These are phyloP conservation scores for Rhimphoctona megacephalus DNA, from an alignment of 2,888 invertebrate genomes.

Conservation along the genomic window DNA sequence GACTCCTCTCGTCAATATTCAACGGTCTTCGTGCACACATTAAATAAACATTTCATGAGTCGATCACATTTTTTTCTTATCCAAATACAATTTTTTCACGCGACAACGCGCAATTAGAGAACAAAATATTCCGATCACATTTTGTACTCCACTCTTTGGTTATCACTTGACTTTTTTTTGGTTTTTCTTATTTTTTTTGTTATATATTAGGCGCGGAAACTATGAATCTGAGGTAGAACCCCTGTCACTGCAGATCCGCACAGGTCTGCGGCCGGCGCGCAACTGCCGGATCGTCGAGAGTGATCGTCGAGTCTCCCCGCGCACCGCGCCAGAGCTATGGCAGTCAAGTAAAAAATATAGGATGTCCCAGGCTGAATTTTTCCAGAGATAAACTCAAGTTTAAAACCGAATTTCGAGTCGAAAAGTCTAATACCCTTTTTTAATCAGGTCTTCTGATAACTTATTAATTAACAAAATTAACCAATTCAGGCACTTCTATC, in stretches of 20 bases:
- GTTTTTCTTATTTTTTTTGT: not conserved
- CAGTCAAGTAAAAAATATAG: slow-evolving; percentile 29
- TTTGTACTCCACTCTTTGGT: not conserved
- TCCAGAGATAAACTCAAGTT: not conserved
- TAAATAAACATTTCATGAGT: too few relatives aligned
- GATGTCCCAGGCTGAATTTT: not conserved
- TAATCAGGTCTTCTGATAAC: not conserved
- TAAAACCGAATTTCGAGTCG: not conserved
- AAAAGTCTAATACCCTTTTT: not conserved
- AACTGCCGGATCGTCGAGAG: slow-evolving; percentile 67
- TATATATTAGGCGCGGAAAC: not conserved
- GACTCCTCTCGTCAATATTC: slow-evolving; percentile 23
- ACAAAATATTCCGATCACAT: not conserved
- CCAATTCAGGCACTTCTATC: not conserved
- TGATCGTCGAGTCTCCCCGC: slow-evolving; percentile 57
- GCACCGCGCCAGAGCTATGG: slow-evolving; percentile 49
- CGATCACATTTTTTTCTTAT: not conserved
- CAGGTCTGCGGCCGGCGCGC: slow-evolving; percentile 72
- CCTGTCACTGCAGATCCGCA: slow-evolving; percentile 57
- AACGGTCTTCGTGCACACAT: slow-evolving; percentile 15
- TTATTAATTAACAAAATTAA: not conserved
- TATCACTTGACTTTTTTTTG: slow-evolving; percentile 2
- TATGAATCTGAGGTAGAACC: slow-evolving; percentile 6
- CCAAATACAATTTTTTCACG: not conserved
- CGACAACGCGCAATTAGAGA: not conserved